A percentile compares a stretch with the other conserved stretches of the same genome.
These are phyloP conservation scores for Danaus chrysippus DNA, from an alignment of 2,888 invertebrate genomes.

Conservation along the genomic window DNA sequence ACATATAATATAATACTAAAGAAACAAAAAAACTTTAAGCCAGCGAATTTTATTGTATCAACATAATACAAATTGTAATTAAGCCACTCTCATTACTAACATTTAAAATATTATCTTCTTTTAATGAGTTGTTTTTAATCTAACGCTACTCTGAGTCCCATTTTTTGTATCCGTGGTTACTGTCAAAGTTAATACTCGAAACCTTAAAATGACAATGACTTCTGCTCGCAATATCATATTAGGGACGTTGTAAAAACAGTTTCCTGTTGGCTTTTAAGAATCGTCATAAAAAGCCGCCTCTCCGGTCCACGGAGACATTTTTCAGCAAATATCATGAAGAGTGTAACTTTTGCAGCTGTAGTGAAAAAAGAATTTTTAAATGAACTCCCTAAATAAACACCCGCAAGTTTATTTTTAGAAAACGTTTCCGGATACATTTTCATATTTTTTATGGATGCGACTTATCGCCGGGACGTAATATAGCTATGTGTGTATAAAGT, in stretches of 20 bases:
- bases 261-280: constrained; percentile 51
- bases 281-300: constrained; percentile 51
- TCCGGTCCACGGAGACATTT: constrained; percentile 16
- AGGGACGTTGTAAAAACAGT: constrained; percentile 59
- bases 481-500: background rate
- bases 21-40: too few relatives aligned
- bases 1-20: too few relatives aligned
- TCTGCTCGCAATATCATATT: constrained; percentile 43
- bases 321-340: constrained; percentile 17
- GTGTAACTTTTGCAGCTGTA: constrained; percentile 6
- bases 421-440: too few relatives aligned
- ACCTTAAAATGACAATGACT: constrained; percentile 1
- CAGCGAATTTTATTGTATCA: too few relatives aligned
- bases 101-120: too few relatives aligned
- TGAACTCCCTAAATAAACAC: background rate
- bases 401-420: background rate
- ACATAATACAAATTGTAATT: too few relatives aligned
- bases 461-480: background rate
- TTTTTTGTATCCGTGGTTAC: background rate
- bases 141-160: too few relatives aligned
- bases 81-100: too few relatives aligned
- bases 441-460: background rate
- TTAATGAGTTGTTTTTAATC: too few relatives aligned
- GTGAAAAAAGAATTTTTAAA: background rate
- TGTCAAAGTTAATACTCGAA: background rate